Evolutionary conservation across 2,797 vertebrate species (phyloP), one percentile per base, ranked within the genome.

Genomic region (Lates japonicus): DNA sequence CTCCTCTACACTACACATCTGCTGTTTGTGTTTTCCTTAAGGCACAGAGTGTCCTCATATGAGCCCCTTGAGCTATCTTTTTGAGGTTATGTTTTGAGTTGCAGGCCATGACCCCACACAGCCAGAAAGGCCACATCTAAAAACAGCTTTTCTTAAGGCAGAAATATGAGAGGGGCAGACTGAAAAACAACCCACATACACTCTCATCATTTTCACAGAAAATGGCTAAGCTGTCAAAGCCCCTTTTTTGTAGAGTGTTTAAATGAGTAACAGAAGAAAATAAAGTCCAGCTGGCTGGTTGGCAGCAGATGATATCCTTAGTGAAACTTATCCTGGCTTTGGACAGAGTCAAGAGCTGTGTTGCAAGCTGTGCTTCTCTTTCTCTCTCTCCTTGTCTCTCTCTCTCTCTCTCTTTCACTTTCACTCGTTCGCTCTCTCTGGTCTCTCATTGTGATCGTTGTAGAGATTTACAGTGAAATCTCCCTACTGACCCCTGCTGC

Each of bases 391-490:
- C 35, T n/a, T 17, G 57, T 61, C 31, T 20, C 62, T 66, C 52
- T 65, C 41, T 33, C 59, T 29, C 22, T 49, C 35, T 12, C 63
- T 55, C n/a, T 55, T 42, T 31, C 63, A 22, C 29, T 74, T 17
- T 60, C 61, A 54, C 44, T 61, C 66, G 4, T 25, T 29, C 70
- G 25, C 44, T 70, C 54, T 54, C 64, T 69, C 60, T 76, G 58
- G 69, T 89, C 71, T 80, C 81, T 86, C 78, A 81, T 48, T 70
- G 75, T 57, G 86, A 90, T 88, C 70, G 73, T 90, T 90, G 78
- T 57, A 48, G 78, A 92, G 91, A 94, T 94, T 93, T 92, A 92
- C 87, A 89, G 85, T 79, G 81, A 87, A 88, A 86, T 90, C 89
- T 92, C 78, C 79, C 58, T 71, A 73, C 86, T 89, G 92, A 93